Conservation (phyloP, 92 coral and sea anemone genomes). For the Phymanthus crucifer region DNA sequence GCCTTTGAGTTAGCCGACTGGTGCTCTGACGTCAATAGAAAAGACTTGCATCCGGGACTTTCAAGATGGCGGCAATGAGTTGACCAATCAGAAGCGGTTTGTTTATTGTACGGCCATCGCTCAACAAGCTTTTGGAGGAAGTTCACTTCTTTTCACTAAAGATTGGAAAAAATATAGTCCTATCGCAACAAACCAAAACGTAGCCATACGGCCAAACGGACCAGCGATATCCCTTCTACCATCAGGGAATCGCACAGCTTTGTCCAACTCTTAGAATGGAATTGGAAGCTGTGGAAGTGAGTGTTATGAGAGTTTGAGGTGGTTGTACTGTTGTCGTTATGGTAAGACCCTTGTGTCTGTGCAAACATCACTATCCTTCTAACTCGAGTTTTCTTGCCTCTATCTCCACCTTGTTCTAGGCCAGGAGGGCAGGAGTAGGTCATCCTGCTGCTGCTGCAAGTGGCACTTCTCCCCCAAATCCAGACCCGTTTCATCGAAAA, state of each 20-base stretch:
- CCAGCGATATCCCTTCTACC: slow-evolving; percentile 96
- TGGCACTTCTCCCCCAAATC: slow-evolving; percentile 66
- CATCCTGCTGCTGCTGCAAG: slow-evolving; percentile 66
- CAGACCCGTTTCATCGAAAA: slow-evolving; percentile 99
- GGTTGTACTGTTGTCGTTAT: slow-evolving; percentile 88
- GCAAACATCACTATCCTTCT: slow-evolving; percentile 87
- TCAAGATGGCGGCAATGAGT: slow-evolving; percentile 98
- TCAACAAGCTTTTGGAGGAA: slow-evolving; percentile 93
- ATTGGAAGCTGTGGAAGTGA: slow-evolving; percentile 95
- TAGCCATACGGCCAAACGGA: slow-evolving; percentile 73
- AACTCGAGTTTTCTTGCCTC: slow-evolving; percentile 61
- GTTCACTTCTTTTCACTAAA: slow-evolving; percentile 70
- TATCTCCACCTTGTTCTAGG: slow-evolving; percentile 54
- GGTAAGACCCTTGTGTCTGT: slow-evolving; percentile 94
- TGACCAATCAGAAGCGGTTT: slow-evolving; percentile 99
- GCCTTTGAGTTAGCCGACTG: slow-evolving; percentile 17
- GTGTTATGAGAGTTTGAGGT: slow-evolving; percentile 62
- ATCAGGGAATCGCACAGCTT: slow-evolving; percentile 93
- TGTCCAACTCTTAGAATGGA: slow-evolving; percentile 49
- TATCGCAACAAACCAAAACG: slow-evolving; percentile 74
- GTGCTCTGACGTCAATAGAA: slow-evolving; percentile 75
- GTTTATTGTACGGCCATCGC: slow-evolving; percentile 96
- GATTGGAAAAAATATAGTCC: slow-evolving; percentile 62
- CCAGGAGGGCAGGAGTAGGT: slow-evolving; percentile 84
- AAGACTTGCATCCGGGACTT: slow-evolving; percentile 89